Evolutionary conservation across 2,113 vertebrate species (phyloP).

Genomic region (Trachemys scripta): DNA sequence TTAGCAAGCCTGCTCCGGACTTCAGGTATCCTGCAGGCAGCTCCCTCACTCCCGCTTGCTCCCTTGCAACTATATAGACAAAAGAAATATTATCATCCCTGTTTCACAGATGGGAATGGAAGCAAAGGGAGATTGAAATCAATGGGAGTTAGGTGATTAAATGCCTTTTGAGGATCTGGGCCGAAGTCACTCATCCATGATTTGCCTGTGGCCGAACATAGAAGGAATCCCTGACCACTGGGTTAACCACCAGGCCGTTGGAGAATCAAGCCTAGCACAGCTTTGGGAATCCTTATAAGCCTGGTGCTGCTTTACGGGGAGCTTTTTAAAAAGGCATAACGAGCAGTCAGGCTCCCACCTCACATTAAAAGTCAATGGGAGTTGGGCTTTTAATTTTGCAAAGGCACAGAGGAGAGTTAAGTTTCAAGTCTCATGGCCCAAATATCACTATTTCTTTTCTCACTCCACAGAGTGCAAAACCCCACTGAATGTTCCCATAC

Average conservation of each 20-base stretch:
- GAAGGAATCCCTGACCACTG: neutral
- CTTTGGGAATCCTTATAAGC: neutral
- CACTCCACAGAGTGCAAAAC: neutral
- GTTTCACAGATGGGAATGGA: neutral
- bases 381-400: neutral
- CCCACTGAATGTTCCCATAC: constrained; percentile 21
- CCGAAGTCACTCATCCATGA: neutral
- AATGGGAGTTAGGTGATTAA: neutral
- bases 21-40: neutral
- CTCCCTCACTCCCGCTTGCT: neutral
- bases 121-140: neutral
- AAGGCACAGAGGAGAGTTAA: no score
- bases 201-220: neutral
- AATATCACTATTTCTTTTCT: constrained; percentile 5
- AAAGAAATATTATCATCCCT: neutral
- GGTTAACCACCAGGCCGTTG: neutral
- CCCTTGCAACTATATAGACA: neutral
- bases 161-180: neutral
- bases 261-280: neutral
- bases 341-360: neutral
- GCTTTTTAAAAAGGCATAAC: neutral
- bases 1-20: neutral
- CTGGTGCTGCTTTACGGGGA: neutral
- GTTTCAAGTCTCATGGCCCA: neutral
- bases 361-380: neutral